Evolutionary conservation across 2,888 invertebrate species (phyloP).

Genomic region (Microctonus aethiopoides): DNA sequence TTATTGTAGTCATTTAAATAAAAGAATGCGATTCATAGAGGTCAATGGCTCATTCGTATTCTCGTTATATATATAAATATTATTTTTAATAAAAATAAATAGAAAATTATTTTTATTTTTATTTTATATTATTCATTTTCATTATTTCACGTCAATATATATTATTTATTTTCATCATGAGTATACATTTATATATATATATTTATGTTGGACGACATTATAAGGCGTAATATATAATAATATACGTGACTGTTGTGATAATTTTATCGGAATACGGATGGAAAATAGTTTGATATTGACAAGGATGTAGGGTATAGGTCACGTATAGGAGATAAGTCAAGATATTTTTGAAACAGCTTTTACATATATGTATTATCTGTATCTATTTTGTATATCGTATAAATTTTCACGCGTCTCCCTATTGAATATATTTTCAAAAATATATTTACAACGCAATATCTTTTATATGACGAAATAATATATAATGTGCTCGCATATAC

Average conservation of each 20-base stretch:
- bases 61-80: neutral
- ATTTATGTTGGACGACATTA: neutral
- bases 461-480: neutral
- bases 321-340: slow-evolving; percentile 30
- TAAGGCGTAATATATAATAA: neutral
- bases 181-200: too few relatives aligned
- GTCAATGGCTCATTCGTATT: neutral
- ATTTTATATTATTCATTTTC: too few relatives aligned
- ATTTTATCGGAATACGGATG: neutral
- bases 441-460: neutral
- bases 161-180: neutral
- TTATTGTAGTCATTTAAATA: neutral
- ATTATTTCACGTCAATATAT: neutral
- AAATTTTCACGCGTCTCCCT: neutral
- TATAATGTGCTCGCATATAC: neutral
- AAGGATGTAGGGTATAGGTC: slow-evolving; percentile 48
- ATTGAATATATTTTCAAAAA: too few relatives aligned
- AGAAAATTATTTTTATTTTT: neutral
- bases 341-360: neutral
- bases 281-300: slow-evolving; percentile 5
- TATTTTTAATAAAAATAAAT: too few relatives aligned
- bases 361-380: neutral
- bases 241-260: neutral
- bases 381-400: neutral
- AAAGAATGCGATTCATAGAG: neutral